Evolutionary conservation across 2,888 invertebrate species (phyloP).

Genomic region (Seira musarum): DNA sequence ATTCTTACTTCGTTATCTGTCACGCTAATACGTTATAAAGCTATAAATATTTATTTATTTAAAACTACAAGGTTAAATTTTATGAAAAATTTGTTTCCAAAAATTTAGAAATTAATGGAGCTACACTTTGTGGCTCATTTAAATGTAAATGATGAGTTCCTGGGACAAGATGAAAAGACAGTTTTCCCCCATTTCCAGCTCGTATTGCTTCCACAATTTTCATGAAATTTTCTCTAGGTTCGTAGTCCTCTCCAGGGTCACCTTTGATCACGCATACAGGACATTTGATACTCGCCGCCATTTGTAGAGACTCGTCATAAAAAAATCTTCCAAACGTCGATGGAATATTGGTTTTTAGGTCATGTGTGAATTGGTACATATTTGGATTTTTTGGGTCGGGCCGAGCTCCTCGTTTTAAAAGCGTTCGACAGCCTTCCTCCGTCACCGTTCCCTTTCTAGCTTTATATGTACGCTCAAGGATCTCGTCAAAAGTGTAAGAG

Average conservation of each 20-base stretch:
- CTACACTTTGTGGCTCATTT: constrained; percentile 69
- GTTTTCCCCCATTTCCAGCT: constrained; percentile 56
- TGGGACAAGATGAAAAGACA: constrained; percentile 67
- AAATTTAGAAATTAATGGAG: constrained; percentile 69
- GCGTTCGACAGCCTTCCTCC: constrained; percentile 57
- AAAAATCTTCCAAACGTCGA: constrained; percentile 56
- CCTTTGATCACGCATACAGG: constrained; percentile 71
- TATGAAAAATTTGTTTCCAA: too few species aligned
- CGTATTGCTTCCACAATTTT: constrained; percentile 64
- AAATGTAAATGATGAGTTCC: constrained; percentile 70
- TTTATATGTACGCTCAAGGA: constrained; percentile 53
- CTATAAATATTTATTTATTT: too few species aligned
- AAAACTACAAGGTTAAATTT: too few species aligned
- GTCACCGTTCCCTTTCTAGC: constrained; percentile 57
- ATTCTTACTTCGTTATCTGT: too few species aligned
- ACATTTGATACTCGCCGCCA: constrained; percentile 69
- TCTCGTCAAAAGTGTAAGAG: constrained; percentile 61
- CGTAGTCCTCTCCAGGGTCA: constrained; percentile 69
- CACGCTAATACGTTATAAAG: too few species aligned
- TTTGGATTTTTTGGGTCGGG: constrained; percentile 43
- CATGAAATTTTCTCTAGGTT: constrained; percentile 64
- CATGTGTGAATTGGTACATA: constrained; percentile 63
- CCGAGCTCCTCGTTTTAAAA: constrained; percentile 61
- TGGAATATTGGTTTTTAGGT: constrained; percentile 63
- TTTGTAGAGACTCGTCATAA: constrained; percentile 40